Evolutionary conservation across 2,113 vertebrate genomes (phyloP), one percentile per base, ranked within the genome.

Genomic region (Lonchura striata): DNA sequence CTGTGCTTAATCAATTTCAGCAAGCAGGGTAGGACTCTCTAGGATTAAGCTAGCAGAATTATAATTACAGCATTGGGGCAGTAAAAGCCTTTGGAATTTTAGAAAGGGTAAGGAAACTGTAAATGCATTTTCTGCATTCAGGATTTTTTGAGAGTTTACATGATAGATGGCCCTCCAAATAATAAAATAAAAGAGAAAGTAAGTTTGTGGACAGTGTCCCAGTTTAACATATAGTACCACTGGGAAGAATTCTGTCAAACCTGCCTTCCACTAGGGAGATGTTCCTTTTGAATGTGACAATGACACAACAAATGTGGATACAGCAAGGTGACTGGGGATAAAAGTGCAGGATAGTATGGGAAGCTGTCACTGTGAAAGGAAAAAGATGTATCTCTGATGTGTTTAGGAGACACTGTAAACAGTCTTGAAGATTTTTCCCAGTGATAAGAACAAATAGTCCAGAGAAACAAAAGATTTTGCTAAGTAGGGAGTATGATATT

Each of bases 301-400:
- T 2, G 4, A 20, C 50, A 78, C 46, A 78, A 30, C 24, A 41
- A 78, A 70, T 16, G 22, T 27, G 70, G 46, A 10, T 27, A 22
- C 0, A 0, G 19, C 35, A 70, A 39, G 52, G 8, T 66, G 20
- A 20, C 22, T 49, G 12, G 42, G 30, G 27, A 35, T 2, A 1
- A 49, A 70, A 53, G 13, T 27, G 50, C 16, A 30, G 46, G 30
- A 4, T 6, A 37, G 35, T 25, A 12, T 25, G 59, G 74, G 30
- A 52, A 75, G 16, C 24, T 44, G 21, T 49, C 76, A 35, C 19
- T 27, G 50, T 57, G 28, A 53, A 89, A 83, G 22, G 33, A 61
- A 42, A 71, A 95, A 42, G 5, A 54, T 21, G 5, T 27, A 3
- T 37, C 6, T 54, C 70, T 71, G 14, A 49, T 44, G 37, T 11